phyloP scores from a whole-genome alignment of 2,888 invertebrate genomes.

The Ametastegia equiseti region DNA sequence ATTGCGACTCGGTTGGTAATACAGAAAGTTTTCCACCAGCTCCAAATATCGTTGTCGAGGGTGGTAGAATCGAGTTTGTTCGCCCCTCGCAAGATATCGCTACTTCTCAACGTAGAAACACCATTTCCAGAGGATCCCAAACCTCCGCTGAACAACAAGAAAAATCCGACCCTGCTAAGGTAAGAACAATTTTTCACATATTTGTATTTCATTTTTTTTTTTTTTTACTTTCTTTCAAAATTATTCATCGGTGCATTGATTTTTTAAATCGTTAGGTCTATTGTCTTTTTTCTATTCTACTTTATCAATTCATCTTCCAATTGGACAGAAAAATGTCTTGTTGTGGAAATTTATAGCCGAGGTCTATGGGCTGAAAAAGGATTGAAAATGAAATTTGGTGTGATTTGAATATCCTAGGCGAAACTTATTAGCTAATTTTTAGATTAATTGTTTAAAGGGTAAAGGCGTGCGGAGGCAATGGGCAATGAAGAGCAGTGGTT shows the following conservation, averaged over 20 bases:
- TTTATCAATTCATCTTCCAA: no score
- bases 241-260: no score
- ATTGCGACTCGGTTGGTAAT: slow-evolving; percentile 72
- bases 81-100: slow-evolving; percentile 74
- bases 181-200: slow-evolving; percentile 53
- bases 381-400: not conserved
- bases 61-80: slow-evolving; percentile 77
- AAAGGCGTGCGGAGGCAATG: no score
- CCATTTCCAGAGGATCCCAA: slow-evolving; percentile 68
- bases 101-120: slow-evolving; percentile 63
- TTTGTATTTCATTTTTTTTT: not conserved
- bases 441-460: not conserved
- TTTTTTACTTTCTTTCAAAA: not conserved
- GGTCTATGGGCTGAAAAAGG: not conserved
- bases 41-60: slow-evolving; percentile 77
- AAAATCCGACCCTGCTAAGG: slow-evolving; percentile 73
- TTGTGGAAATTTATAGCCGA: no score
- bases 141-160: slow-evolving; percentile 68
- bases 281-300: no score
- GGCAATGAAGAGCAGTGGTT: not conserved
- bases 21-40: slow-evolving; percentile 73
- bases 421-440: not conserved
- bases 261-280: no score
- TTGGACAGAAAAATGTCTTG: no score
- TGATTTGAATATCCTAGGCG: not conserved